phyloP scores from a whole-genome alignment of 2,113 vertebrate species.

The Dipodomys stephensi region DNA sequence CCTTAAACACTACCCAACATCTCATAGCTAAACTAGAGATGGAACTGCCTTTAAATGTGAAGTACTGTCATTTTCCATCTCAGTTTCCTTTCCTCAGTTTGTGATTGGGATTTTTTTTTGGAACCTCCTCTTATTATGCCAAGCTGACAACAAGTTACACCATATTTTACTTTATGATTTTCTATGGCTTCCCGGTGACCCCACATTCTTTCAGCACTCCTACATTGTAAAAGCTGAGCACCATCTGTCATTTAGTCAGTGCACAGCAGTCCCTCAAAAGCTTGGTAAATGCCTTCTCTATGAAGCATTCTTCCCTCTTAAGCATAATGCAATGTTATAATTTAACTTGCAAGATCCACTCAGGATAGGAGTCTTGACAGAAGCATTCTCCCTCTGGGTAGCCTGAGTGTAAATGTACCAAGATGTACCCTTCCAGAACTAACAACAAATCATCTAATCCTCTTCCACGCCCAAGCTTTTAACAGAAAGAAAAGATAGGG shows the following conservation, averaged over 20 bases:
- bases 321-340: slow-evolving; percentile 57
- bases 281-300: slow-evolving; percentile 68
- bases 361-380: slow-evolving; percentile 19
- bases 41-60: slow-evolving; percentile 11
- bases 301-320: slow-evolving; percentile 63
- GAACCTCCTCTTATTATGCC: slow-evolving; percentile 24
- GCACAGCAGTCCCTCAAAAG: slow-evolving; percentile 46
- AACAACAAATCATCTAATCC: slow-evolving; percentile 62
- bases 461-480: slow-evolving; percentile 52
- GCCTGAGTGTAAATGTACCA: slow-evolving; percentile 55
- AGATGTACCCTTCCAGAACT: slow-evolving; percentile 32
- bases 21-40: not conserved
- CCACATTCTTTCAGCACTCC: slow-evolving; percentile 63
- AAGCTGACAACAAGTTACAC: slow-evolving; percentile 62
- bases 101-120: slow-evolving; percentile 31
- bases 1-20: not conserved
- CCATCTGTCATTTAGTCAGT: slow-evolving; percentile 72
- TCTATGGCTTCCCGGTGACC: slow-evolving; percentile 59
- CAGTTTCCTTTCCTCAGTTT: slow-evolving; percentile 37
- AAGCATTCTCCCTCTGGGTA: not conserved
- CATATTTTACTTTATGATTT: slow-evolving; percentile 59
- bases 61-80: not conserved
- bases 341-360: slow-evolving; percentile 71
- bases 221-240: slow-evolving; percentile 51
- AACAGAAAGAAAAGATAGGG: slow-evolving; percentile 56